Conservation (phyloP, 2,797 vertebrate genomes). For the Falco berigora region DNA sequence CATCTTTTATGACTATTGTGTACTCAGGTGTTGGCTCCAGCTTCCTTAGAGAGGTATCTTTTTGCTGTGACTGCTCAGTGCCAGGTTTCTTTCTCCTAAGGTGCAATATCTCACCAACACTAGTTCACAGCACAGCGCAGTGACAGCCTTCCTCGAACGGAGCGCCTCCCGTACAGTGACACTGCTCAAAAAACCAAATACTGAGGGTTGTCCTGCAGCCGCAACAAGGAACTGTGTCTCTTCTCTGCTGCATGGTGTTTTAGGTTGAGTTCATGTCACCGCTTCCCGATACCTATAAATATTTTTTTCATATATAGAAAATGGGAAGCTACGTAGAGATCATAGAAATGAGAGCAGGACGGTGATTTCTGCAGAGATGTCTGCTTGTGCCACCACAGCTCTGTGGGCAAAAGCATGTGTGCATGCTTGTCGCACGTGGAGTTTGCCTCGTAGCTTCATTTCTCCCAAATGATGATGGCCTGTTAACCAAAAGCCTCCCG, state of each 20-base stretch:
- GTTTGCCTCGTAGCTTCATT: neutral
- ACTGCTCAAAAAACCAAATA: neutral
- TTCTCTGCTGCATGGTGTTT: neutral
- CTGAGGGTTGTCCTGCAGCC: neutral
- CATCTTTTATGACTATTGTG: neutral
- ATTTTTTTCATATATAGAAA: neutral
- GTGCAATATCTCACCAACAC: neutral
- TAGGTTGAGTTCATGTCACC: neutral
- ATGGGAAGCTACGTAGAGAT: neutral
- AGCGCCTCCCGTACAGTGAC: rapidly evolving
- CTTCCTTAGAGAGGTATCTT: neutral
- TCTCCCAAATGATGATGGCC: neutral
- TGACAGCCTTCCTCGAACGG: neutral
- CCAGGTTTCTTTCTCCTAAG: neutral
- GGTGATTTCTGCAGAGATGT: neutral
- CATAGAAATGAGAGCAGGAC: neutral
- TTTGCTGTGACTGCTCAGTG: neutral
- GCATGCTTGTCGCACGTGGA: neutral
- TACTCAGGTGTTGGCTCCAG: neutral
- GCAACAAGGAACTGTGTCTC: neutral
- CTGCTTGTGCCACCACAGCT: neutral
- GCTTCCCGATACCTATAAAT: neutral
- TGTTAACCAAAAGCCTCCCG: constrained; percentile 41
- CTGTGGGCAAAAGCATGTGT: neutral
- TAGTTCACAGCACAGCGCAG: rapidly evolving